These are phyloP conservation scores for Zaprionus taronus DNA, from an alignment of 1,140 invertebrate species.

Conservation along the genomic window DNA sequence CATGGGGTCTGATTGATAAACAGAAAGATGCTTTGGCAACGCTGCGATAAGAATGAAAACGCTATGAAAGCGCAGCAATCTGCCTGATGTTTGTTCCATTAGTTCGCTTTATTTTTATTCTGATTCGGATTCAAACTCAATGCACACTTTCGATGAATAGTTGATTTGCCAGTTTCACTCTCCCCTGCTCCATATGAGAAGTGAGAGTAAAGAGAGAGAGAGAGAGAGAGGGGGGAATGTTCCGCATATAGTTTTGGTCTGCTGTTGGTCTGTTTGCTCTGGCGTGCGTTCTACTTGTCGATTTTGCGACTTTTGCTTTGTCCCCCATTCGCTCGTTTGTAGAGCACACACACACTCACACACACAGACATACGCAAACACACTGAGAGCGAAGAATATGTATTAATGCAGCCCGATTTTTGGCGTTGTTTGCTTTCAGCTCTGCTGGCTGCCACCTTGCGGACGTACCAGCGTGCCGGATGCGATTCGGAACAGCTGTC, in stretches of 20 bases:
- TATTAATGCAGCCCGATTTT: conserved; percentile 47
- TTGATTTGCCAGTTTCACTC: conserved; percentile 8
- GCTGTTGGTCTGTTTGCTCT: conserved; percentile 33
- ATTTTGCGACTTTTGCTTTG: conserved; percentile 48
- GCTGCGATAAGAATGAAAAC: not conserved
- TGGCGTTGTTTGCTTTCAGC: conserved; percentile 86
- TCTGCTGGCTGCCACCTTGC: conserved; percentile 93
- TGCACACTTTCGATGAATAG: conserved; percentile 8
- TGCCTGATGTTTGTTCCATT: conserved; percentile 6
- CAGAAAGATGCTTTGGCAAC: not conserved
- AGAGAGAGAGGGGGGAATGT: not conserved
- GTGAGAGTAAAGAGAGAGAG: not conserved
- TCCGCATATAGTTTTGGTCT: conserved; percentile 10
- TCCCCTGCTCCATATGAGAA: not conserved
- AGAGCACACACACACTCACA: not conserved
- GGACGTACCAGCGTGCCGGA: conserved; percentile 93
- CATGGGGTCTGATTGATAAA: too few relatives aligned
- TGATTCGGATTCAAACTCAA: not conserved
- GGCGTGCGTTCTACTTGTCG: conserved; percentile 34
- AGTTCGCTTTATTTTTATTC: conserved; percentile 9
- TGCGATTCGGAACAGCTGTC: conserved; percentile 94
- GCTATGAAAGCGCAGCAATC: not conserved
- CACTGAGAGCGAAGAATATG: not conserved
- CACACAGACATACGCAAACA: not conserved
- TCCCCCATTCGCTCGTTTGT: conserved; percentile 28